A percentile compares a stretch with the other conserved stretches of the same genome.
Evolutionary conservation across 2,113 vertebrate species (phyloP).

Genomic region (Canis aureus): DNA sequence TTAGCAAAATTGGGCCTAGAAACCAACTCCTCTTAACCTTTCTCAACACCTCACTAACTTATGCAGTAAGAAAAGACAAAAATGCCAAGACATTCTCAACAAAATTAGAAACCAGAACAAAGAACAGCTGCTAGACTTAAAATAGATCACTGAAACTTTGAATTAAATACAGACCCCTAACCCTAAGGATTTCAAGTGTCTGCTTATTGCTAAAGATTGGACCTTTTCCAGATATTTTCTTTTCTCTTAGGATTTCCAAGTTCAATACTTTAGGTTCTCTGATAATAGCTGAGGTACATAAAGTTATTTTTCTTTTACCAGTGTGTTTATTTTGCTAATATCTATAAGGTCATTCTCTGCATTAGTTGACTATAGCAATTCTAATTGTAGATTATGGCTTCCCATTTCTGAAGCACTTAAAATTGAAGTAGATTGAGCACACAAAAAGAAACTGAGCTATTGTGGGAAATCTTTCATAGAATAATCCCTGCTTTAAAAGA

Average conservation of each 20-base stretch:
- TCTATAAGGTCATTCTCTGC: neutral
- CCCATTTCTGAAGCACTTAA: neutral
- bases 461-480: neutral
- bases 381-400: neutral
- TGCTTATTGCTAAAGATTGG: constrained; percentile 3
- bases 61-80: constrained; percentile 12
- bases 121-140: constrained; percentile 42
- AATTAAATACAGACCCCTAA: constrained; percentile 28
- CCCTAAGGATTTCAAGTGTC: constrained; percentile 18
- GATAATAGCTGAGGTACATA: neutral
- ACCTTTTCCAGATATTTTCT: constrained; percentile 1
- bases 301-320: neutral
- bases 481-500: neutral
- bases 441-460: neutral
- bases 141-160: neutral
- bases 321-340: constrained; percentile 1
- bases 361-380: neutral
- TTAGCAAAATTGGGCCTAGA: neutral
- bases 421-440: neutral
- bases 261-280: neutral
- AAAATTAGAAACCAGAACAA: constrained; percentile 43
- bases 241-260: neutral
- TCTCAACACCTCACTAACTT: neutral
- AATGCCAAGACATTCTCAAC: neutral
- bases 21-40: neutral